Evolutionary conservation across 2,888 invertebrate genomes (phyloP).

Genomic region (Cristatella mucedo): DNA sequence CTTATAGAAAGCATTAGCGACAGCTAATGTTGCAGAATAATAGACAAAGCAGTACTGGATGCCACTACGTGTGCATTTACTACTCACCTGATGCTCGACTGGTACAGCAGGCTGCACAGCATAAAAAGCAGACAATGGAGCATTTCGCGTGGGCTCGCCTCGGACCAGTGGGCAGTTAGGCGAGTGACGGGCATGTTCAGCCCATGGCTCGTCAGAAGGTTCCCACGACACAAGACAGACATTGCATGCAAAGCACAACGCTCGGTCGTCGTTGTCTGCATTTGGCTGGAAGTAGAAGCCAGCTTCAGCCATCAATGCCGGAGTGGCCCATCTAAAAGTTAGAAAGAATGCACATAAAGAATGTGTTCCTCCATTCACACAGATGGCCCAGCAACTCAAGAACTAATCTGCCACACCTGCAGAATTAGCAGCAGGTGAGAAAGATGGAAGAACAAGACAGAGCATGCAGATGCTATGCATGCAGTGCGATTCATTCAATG

Average conservation of each 20-base stretch:
- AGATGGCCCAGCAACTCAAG: too few species aligned
- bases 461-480: too few species aligned
- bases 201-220: slow-evolving; percentile 90
- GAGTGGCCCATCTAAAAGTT: slow-evolving; percentile 72
- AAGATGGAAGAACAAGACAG: too few species aligned
- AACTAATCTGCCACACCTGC: too few species aligned
- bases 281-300: slow-evolving; percentile 84
- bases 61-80: background rate
- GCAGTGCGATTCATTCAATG: background rate
- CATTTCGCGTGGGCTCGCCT: slow-evolving; percentile 86
- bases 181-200: slow-evolving; percentile 84
- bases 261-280: slow-evolving; percentile 74
- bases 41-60: too few species aligned
- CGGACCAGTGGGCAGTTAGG: slow-evolving; percentile 81
- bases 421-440: too few species aligned
- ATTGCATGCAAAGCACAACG: slow-evolving; percentile 87
- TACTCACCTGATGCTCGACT: background rate
- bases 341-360: too few species aligned
- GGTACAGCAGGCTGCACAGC: slow-evolving; percentile 12
- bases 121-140: slow-evolving; percentile 52
- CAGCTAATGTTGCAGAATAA: too few species aligned
- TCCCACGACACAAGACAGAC: slow-evolving; percentile 93
- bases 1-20: too few species aligned
- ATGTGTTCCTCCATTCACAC: too few species aligned
- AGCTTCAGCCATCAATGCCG: slow-evolving; percentile 89